These are phyloP conservation scores for Heliothis subflexa DNA, from an alignment of 1,140 invertebrate species.

Conservation along the genomic window DNA sequence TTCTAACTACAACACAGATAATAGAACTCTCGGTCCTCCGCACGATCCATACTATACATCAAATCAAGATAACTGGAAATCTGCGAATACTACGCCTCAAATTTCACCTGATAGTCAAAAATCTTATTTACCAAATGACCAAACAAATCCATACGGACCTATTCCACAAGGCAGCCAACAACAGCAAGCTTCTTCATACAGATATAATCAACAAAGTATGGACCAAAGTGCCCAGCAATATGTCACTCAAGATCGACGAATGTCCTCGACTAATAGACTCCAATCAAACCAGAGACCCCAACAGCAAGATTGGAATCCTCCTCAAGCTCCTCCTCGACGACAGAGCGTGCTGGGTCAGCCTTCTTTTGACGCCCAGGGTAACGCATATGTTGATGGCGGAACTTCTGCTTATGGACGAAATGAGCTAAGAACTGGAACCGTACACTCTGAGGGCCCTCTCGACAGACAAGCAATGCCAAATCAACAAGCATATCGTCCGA, in stretches of 20 bases:
- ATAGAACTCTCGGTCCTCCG: constrained; percentile 67
- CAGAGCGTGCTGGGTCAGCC: constrained; percentile 77
- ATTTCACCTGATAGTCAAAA: constrained; percentile 67
- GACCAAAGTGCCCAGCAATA: constrained; percentile 76
- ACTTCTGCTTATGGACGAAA: constrained; percentile 68
- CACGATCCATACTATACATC: constrained; percentile 72
- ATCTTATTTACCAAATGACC: constrained; percentile 66
- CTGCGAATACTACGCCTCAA: constrained; percentile 65
- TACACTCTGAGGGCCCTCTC: constrained; percentile 70
- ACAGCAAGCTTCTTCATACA: constrained; percentile 57
- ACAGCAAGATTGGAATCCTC: constrained; percentile 74
- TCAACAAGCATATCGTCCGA: constrained; percentile 63
- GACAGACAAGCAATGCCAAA: constrained; percentile 64
- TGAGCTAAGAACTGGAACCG: constrained; percentile 71
- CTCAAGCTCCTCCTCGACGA: constrained; percentile 67
- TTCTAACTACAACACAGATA: constrained; percentile 72
- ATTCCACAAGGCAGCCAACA: constrained; percentile 55
- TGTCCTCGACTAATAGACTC: constrained; percentile 66
- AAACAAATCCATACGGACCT: constrained; percentile 63
- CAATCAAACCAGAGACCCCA: constrained; percentile 66
- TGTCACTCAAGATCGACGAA: constrained; percentile 70
- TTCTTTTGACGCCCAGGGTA: constrained; percentile 65
- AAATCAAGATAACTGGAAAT: constrained; percentile 73
- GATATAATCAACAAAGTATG: constrained; percentile 68
- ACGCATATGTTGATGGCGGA: constrained; percentile 65